Evolutionary conservation across 2,113 vertebrate species (phyloP).

Genomic region (Xerus inauris): DNA sequence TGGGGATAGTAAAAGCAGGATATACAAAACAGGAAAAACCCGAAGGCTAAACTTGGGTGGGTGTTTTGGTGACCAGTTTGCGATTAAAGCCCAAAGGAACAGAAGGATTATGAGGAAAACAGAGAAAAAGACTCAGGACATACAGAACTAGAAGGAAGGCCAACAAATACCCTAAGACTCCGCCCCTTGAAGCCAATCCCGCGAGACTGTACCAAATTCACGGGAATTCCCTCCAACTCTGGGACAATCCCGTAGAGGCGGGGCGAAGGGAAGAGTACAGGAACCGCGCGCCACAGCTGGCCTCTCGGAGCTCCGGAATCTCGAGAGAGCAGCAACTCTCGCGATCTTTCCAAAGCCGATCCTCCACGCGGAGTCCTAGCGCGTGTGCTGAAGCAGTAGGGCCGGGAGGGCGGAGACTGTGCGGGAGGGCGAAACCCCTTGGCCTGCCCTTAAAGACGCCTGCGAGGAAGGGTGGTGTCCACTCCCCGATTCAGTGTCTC

Average conservation of each 20-base stretch:
- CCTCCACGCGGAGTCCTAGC: neutral
- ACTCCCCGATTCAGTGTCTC: conserved; percentile 16
- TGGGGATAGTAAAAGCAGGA: no score
- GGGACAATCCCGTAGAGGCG: accelerated
- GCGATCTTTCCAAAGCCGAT: conserved; percentile 59
- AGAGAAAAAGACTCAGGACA: accelerated
- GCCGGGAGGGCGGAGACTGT: conserved; percentile 13
- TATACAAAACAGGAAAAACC: neutral
- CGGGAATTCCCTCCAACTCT: neutral
- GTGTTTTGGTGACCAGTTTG: neutral
- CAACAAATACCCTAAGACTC: accelerated
- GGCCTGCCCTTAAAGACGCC: conserved; percentile 64
- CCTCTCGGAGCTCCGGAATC: neutral
- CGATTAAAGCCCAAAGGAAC: neutral
- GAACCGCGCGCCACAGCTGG: accelerated
- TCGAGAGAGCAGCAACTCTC: conserved; percentile 44
- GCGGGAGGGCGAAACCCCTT: neutral
- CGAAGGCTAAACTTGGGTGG: neutral
- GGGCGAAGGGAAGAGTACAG: neutral
- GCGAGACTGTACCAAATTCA: neutral
- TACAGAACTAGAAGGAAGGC: accelerated
- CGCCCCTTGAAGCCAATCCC: neutral
- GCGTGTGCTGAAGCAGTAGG: neutral
- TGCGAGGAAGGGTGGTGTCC: conserved; percentile 51
- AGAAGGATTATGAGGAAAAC: accelerated